Percentiles rank a stretch among this genome's conserved stretches.
phyloP scores from a whole-genome alignment of 2,888 invertebrate species.

The Patella depressa region DNA sequence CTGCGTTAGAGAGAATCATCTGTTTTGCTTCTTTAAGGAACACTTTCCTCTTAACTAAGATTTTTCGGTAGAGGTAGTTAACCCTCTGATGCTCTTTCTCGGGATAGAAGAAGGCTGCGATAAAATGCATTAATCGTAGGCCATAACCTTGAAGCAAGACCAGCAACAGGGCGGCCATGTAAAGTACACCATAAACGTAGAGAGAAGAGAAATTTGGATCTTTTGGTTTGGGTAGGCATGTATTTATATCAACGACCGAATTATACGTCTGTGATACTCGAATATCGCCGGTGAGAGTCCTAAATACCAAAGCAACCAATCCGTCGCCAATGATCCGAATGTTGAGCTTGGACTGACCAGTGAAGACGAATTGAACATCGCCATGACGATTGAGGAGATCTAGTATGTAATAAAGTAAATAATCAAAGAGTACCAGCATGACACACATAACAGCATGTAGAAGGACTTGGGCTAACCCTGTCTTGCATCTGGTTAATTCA shows the following conservation, averaged over 20 bases:
- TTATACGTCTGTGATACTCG: conserved; percentile 14
- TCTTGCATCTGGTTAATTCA: conserved; percentile 3
- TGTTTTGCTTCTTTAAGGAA: conserved; percentile 1
- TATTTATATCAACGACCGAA: conserved; percentile 9
- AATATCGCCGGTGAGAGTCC: conserved; percentile 7
- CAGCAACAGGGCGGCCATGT: background rate
- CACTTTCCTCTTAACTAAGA: conserved; percentile 14
- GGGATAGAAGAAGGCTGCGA: conserved; percentile 20
- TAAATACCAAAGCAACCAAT: conserved; percentile 10
- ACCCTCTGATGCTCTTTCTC: conserved; percentile 16
- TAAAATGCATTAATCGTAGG: conserved; percentile 8
- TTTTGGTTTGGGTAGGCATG: conserved; percentile 12
- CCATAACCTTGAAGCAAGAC: conserved; percentile 21
- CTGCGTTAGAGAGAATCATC: background rate
- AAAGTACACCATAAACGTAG: conserved; percentile 2
- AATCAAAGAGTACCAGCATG: conserved; percentile 14
- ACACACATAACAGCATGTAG: conserved; percentile 9
- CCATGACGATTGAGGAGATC: conserved; percentile 9
- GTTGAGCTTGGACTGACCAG: conserved; percentile 8
- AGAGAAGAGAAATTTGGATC: background rate
- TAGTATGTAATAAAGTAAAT: conserved; percentile 8
- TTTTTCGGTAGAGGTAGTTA: conserved; percentile 17
- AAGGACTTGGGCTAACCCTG: conserved; percentile 14
- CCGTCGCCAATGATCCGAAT: conserved; percentile 10
- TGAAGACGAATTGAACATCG: conserved; percentile 4